phyloP scores from a whole-genome alignment of 2,888 invertebrate species.

The Diogma glabrata region DNA sequence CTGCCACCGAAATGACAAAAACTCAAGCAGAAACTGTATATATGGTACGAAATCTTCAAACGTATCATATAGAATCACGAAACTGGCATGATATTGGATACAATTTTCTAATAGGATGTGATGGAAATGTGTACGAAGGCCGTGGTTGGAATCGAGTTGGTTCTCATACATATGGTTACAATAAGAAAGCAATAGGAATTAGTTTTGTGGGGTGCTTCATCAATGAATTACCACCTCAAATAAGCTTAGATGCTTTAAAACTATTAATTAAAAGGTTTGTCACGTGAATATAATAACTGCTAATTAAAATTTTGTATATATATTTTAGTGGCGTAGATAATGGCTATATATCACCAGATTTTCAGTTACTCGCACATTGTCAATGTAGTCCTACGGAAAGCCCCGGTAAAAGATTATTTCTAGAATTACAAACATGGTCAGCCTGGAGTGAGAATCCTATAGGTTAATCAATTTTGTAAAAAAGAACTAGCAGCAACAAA shows the following conservation, averaged over 20 bases:
- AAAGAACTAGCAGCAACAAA: no score
- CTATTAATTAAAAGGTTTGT: constrained; percentile 31
- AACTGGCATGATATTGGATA: constrained; percentile 42
- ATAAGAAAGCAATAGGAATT: constrained; percentile 39
- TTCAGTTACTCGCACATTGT: constrained; percentile 40
- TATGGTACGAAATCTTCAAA: constrained; percentile 39
- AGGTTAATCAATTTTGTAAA: no score
- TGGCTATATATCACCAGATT: constrained; percentile 37
- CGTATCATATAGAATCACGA: constrained; percentile 39
- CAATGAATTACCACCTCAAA: constrained; percentile 34
- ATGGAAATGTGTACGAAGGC: constrained; percentile 45
- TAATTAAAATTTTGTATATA: neutral
- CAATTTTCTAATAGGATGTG: constrained; percentile 45
- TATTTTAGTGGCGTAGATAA: constrained; percentile 35
- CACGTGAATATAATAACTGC: neutral
- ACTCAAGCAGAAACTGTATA: constrained; percentile 38
- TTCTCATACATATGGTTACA: constrained; percentile 42
- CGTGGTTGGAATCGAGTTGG: constrained; percentile 44
- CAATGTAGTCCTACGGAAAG: constrained; percentile 40
- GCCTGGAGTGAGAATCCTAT: constrained; percentile 28
- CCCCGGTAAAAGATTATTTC: constrained; percentile 40
- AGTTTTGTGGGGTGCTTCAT: constrained; percentile 43
- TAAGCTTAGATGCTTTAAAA: constrained; percentile 36
- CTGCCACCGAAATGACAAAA: constrained; percentile 38
- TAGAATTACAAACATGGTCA: constrained; percentile 43